Conservation (phyloP, 2,888 invertebrate genomes). For the Oscheius myriophilus region DNA sequence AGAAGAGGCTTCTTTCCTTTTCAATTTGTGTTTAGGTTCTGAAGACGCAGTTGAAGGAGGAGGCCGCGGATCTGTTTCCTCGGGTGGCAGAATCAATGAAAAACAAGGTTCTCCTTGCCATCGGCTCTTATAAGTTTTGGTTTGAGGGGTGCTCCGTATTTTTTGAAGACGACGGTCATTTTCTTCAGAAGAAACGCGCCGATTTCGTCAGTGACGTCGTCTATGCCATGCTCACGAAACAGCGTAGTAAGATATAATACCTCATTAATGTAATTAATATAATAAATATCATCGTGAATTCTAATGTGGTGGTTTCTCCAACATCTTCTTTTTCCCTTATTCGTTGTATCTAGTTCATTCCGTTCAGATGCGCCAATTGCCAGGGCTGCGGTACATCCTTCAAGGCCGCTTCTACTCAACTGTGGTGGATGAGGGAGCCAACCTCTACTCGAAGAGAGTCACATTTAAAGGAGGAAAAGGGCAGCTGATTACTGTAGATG, state of each 20-base stretch:
- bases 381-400: too few species aligned
- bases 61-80: not conserved
- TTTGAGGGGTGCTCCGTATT: slow-evolving; percentile 30
- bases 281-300: not conserved
- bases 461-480: slow-evolving; percentile 14
- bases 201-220: slow-evolving; percentile 29
- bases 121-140: too few species aligned
- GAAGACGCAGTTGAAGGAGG: slow-evolving; percentile 13
- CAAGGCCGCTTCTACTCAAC: not conserved
- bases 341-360: too few species aligned
- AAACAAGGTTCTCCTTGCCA: not conserved
- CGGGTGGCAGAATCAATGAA: not conserved
- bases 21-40: not conserved
- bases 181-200: slow-evolving; percentile 33
- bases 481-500: slow-evolving; percentile 2
- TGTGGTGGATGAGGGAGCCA: slow-evolving; percentile 11
- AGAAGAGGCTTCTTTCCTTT: not conserved
- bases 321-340: too few species aligned
- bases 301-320: too few species aligned
- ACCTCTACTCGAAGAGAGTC: slow-evolving; percentile 7
- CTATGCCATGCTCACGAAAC: slow-evolving; percentile 16
- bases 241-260: slow-evolving; percentile 9
- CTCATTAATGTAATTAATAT: not conserved
- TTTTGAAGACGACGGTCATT: slow-evolving; percentile 36
- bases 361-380: too few species aligned